A percentile compares a stretch with the other conserved stretches of the same genome.
Evolutionary conservation across 2,797 vertebrate species (phyloP).

Genomic region (Diplodus puntazzo): DNA sequence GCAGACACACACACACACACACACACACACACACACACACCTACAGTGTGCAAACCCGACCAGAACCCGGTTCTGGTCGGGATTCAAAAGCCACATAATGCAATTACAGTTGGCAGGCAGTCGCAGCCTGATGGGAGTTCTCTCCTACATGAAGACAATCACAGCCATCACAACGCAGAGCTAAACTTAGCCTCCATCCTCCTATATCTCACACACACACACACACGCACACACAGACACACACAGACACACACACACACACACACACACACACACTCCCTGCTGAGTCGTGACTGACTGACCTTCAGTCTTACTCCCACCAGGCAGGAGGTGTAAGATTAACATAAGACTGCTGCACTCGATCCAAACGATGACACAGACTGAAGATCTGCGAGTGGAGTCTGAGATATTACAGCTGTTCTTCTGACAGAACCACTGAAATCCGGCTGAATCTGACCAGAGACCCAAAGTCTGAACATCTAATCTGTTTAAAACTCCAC

Average conservation of each 20-base stretch:
- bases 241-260: conserved; percentile 16
- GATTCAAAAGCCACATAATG: conserved; percentile 4
- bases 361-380: background rate
- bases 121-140: background rate
- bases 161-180: conserved; percentile 18
- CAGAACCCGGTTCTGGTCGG: background rate
- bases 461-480: background rate
- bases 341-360: conserved; percentile 35
- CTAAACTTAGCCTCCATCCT: conserved; percentile 37
- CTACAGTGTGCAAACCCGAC: too few species aligned
- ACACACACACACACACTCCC: conserved; percentile 31
- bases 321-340: conserved; percentile 54
- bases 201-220: conserved; percentile 19
- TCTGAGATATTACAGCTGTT: conserved; percentile 25
- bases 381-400: conserved; percentile 3
- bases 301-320: conserved; percentile 54
- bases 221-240: conserved; percentile 6
- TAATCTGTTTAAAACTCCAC: background rate
- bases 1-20: too few species aligned
- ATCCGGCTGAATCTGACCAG: too few species aligned
- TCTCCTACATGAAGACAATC: conserved; percentile 31
- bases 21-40: too few species aligned
- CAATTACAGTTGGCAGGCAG: background rate
- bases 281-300: conserved; percentile 56
- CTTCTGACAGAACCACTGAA: background rate